These are phyloP conservation scores for Spilosoma lubricipeda DNA, from an alignment of 2,888 invertebrate species.

Conservation along the genomic window DNA sequence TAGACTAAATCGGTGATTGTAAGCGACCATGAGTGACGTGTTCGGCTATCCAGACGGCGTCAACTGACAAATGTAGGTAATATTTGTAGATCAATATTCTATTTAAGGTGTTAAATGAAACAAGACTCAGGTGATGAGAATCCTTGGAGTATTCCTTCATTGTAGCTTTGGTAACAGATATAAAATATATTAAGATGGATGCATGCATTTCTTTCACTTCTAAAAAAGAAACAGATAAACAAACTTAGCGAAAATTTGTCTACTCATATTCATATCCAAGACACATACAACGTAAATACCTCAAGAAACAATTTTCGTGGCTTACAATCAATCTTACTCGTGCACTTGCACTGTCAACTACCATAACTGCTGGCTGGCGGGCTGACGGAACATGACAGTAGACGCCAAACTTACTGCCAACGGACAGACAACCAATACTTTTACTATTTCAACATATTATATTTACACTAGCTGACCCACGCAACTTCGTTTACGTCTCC, in stretches of 20 bases:
- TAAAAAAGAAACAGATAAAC: background rate
- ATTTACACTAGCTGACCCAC: too few species aligned
- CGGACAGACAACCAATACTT: background rate
- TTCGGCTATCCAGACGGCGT: background rate
- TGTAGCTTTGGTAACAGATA: background rate
- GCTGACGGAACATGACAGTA: slow-evolving; percentile 30
- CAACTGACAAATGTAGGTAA: background rate
- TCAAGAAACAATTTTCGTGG: background rate
- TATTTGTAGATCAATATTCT: background rate
- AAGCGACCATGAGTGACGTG: slow-evolving; percentile 3
- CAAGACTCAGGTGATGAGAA: background rate
- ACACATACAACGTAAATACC: background rate
- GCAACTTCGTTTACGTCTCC: too few species aligned
- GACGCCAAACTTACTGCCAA: background rate
- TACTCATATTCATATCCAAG: background rate
- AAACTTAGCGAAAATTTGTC: background rate
- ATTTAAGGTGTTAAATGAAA: background rate
- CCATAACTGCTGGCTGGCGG: slow-evolving; percentile 41
- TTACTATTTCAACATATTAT: background rate
- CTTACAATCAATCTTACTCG: slow-evolving; percentile 33
- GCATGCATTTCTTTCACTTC: background rate
- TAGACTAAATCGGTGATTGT: background rate
- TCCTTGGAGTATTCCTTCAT: background rate
- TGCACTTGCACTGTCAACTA: slow-evolving; percentile 45
- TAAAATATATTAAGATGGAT: too few species aligned